Conservation (phyloP, 2,113 vertebrate species). For the Pachyramphus minor region DNA sequence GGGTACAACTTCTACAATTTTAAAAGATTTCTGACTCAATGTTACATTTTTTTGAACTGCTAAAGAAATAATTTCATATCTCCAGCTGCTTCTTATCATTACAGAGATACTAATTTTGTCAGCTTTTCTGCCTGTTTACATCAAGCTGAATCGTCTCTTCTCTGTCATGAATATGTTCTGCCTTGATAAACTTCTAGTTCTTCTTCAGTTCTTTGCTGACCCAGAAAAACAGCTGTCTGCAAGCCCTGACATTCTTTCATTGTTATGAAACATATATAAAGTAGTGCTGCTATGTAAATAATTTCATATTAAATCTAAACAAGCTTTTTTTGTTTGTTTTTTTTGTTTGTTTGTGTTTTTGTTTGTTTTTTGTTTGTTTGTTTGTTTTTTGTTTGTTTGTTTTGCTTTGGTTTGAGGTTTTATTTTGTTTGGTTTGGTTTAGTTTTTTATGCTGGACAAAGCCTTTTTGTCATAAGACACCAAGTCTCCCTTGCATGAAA, state of each 20-base stretch:
- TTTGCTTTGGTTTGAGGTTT: neutral
- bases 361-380: neutral
- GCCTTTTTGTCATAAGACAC: neutral
- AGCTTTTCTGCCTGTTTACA: neutral
- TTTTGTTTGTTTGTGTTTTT: neutral
- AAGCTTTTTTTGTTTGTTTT: neutral
- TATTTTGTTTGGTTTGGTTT: neutral
- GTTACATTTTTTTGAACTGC: neutral
- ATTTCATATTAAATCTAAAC: neutral
- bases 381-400: neutral
- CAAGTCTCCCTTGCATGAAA: neutral
- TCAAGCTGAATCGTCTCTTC: neutral
- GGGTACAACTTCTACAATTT: neutral
- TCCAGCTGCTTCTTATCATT: neutral
- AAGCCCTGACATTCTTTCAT: neutral
- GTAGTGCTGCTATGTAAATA: neutral
- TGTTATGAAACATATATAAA: neutral
- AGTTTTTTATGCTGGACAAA: neutral
- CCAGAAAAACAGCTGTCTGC: neutral
- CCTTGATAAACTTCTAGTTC: neutral
- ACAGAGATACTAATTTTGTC: neutral
- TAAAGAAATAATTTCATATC: neutral
- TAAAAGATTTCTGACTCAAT: neutral
- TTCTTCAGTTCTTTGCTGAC: neutral
- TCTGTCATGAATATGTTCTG: neutral